Base-by-base conservation (phyloP, 1,140 invertebrate genomes). In the Eupristina koningsbergeri region DNA sequence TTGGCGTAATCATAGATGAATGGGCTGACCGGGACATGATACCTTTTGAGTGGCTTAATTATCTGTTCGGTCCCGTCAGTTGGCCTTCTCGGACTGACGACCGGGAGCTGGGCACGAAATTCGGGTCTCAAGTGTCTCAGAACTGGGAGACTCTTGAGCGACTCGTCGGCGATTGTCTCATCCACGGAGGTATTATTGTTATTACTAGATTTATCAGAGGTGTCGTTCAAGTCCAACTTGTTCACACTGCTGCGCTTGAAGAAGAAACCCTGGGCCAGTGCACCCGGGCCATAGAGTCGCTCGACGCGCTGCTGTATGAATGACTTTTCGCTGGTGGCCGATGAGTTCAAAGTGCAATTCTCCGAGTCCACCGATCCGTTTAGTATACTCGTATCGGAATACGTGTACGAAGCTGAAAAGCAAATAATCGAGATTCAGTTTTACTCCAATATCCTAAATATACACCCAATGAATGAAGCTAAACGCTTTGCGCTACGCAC, bases 221-320 rank as follows among this genome's bases (percentile, higher is more conserved):
- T 90, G 29, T 93, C 90, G 75, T 89, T 91, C 81, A 71, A 87
- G 86, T 85, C 92, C 6, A 85, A 36, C 86, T 91, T 91, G 84
- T 85, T 91, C 3, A 13, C 31, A 19, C 39, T 64, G 83, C 89
- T 88, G 63, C 92, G 91, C 79, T 91, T 92, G 84, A 95, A 95
- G 88, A 96, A 96, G 88, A 97, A 97, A 13, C 96, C 96, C 89
- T 96, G 96, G 6, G 96, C 96, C 13, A 97, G 88, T 22, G 96
- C 96, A 39, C 96, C 96, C 0, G 96, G 96, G 0, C 97, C 97
- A 90, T 97, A 98, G 0, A 98, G 90, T 81, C 97, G 93, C 88
- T 98, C 97, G 1, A 98, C 96, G 58, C 96, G 93, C 89, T 97
- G 96, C 89, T 98, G 96, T 47, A 98, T 97, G 85, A 98, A 97